Evolutionary conservation across 2,797 vertebrate species (phyloP).

Genomic region (Clangula hyemalis): DNA sequence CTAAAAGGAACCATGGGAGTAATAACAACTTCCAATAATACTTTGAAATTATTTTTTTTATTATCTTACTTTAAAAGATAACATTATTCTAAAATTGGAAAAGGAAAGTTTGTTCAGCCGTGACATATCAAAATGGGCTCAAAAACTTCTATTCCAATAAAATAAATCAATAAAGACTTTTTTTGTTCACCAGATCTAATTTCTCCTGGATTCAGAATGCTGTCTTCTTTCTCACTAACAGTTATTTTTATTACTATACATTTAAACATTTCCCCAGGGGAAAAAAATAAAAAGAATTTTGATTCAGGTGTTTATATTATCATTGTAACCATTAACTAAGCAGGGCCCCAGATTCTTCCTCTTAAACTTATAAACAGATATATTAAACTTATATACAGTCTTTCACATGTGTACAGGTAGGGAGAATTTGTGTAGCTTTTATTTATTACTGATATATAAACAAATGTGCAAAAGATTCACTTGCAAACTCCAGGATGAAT

Average conservation of each 20-base stretch:
- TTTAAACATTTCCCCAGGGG: neutral
- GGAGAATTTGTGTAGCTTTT: neutral
- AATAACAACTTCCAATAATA: neutral
- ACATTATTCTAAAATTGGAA: neutral
- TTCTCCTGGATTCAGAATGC: neutral
- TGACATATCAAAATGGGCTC: rapidly evolving
- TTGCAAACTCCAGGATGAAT: neutral
- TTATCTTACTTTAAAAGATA: neutral
- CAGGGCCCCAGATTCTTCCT: neutral
- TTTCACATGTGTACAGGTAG: rapidly evolving
- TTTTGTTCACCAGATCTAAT: neutral
- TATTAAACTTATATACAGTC: neutral
- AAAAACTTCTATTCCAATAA: neutral
- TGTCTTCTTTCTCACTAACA: neutral
- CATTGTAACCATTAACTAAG: neutral
- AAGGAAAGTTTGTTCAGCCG: neutral
- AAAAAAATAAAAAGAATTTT: neutral
- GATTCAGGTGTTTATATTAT: neutral
- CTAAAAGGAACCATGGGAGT: neutral
- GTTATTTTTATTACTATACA: neutral
- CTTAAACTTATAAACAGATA: neutral
- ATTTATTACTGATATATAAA: neutral
- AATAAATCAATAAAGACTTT: neutral
- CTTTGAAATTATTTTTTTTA: neutral
- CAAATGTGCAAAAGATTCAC: neutral